Conservation (phyloP, 1,140 invertebrate genomes). For the Apis florea region DNA sequence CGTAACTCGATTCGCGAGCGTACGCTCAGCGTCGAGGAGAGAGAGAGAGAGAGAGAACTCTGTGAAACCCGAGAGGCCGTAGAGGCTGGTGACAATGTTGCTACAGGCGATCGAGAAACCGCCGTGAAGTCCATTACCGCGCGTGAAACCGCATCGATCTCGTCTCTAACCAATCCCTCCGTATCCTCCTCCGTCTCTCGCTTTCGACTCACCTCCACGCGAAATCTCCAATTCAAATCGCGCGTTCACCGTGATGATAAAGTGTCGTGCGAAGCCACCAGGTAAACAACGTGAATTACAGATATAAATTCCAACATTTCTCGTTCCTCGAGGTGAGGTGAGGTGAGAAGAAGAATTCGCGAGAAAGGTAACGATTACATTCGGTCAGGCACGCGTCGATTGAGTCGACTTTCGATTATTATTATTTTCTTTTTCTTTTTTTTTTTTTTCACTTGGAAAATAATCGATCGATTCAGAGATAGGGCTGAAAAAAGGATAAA, state of each 20-base stretch:
- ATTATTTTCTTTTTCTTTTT: too few species aligned
- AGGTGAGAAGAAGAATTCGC: not conserved
- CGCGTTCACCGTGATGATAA: conserved; percentile 6
- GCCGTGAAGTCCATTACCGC: conserved; percentile 10
- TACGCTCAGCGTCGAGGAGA: not conserved
- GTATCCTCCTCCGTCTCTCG: not conserved
- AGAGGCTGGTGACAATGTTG: conserved; percentile 15
- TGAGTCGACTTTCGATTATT: too few species aligned
- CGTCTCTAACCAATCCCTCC: not conserved
- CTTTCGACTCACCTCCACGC: not conserved
- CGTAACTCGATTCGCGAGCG: conserved; percentile 40
- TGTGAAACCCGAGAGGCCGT: conserved; percentile 17
- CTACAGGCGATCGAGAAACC: not conserved
- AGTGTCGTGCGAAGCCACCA: not conserved
- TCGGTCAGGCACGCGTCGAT: too few species aligned
- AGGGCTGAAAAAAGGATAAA: too few species aligned
- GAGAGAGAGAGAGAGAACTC: too few species aligned
- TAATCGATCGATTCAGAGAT: not conserved
- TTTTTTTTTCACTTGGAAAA: too few species aligned
- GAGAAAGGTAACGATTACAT: too few species aligned
- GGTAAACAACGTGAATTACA: conserved; percentile 27
- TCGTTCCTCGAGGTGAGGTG: not conserved
- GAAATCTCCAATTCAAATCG: conserved; percentile 29
- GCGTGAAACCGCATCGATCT: not conserved
- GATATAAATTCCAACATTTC: conserved; percentile 15